Evolutionary conservation across 2,888 invertebrate species (phyloP).

Genomic region (Blomia tropicalis): DNA sequence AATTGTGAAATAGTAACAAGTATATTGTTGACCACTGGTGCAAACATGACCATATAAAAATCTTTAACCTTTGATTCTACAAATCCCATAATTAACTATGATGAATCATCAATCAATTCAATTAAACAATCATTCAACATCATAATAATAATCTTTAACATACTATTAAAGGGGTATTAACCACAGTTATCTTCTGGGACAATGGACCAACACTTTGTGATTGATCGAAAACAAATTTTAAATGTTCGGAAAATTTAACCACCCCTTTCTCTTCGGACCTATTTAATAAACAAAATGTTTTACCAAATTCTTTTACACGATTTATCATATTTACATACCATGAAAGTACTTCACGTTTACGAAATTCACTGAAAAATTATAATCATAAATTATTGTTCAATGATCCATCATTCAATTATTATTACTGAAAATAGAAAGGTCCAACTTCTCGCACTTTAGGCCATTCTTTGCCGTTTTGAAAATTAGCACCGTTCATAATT

Average conservation of each 20-base stretch:
- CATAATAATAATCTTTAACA: neutral
- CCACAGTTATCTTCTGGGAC: neutral
- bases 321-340: neutral
- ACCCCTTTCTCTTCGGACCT: slow-evolving; percentile 1
- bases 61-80: neutral
- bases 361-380: slow-evolving; percentile 7
- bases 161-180: slow-evolving; percentile 18
- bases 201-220: neutral
- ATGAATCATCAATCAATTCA: neutral
- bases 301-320: neutral
- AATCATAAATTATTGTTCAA: neutral
- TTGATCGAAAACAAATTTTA: slow-evolving; percentile 6
- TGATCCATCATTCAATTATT: neutral
- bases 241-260: slow-evolving; percentile 2
- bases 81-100: slow-evolving; percentile 9
- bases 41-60: slow-evolving; percentile 7
- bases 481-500: neutral
- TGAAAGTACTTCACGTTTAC: neutral
- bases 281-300: neutral
- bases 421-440: slow-evolving; percentile 4
- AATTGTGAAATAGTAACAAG: neutral
- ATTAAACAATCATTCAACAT: neutral
- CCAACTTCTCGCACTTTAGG: neutral
- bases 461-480: neutral
- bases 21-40: slow-evolving; percentile 17